A percentile compares a stretch with the other conserved stretches of the same genome.
Evolutionary conservation across 1,140 invertebrate genomes (phyloP).

Genomic region (Drosophila busckii): DNA sequence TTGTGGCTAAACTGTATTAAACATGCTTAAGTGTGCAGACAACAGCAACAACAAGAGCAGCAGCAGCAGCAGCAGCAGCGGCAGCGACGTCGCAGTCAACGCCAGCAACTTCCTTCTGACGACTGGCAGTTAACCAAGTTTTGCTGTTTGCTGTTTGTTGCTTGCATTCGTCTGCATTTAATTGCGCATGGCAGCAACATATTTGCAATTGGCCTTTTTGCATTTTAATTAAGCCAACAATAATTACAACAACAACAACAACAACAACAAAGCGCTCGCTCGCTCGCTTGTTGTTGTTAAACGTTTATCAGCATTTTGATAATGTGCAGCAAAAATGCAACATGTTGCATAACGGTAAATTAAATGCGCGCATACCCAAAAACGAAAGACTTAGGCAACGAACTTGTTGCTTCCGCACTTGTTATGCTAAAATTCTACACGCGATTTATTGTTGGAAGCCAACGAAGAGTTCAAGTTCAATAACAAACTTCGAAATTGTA

Average conservation of each 20-base stretch:
- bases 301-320: slow-evolving; percentile 77
- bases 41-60: slow-evolving; percentile 19
- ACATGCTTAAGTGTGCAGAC: slow-evolving; percentile 77
- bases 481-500: slow-evolving; percentile 25
- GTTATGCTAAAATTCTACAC: slow-evolving; percentile 18
- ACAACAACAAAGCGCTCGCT: background rate
- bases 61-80: slow-evolving; percentile 1
- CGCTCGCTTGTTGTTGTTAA: slow-evolving; percentile 40
- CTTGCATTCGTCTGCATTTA: slow-evolving; percentile 51
- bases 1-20: slow-evolving; percentile 79
- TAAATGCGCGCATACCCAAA: slow-evolving; percentile 16
- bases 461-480: slow-evolving; percentile 30
- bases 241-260: slow-evolving; percentile 7
- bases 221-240: slow-evolving; percentile 67
- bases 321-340: slow-evolving; percentile 62
- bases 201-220: slow-evolving; percentile 74
- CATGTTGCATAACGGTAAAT: slow-evolving; percentile 39
- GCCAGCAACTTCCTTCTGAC: slow-evolving; percentile 47
- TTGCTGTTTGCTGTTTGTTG: slow-evolving; percentile 21
- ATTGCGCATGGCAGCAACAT: slow-evolving; percentile 58
- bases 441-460: slow-evolving; percentile 53
- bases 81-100: no score
- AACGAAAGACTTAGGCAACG: slow-evolving; percentile 68
- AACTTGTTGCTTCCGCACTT: slow-evolving; percentile 38
- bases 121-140: slow-evolving; percentile 25